phyloP scores from a whole-genome alignment of 2,888 invertebrate species.

The Drosophila peninsularis region DNA sequence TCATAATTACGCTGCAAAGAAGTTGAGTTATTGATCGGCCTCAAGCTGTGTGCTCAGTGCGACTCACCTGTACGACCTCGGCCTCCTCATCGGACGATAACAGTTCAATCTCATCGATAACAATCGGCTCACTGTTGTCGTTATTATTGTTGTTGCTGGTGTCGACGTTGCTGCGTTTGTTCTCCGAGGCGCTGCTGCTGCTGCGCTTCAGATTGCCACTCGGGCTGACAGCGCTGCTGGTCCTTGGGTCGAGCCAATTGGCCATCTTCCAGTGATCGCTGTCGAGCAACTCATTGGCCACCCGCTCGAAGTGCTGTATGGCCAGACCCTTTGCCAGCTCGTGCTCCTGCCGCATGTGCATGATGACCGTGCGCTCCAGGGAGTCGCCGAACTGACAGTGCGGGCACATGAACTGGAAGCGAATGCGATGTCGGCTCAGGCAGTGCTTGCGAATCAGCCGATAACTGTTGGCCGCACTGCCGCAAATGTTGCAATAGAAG shows the following conservation, averaged over 20 bases:
- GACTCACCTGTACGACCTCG: slow-evolving; percentile 3
- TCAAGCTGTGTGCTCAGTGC: background rate
- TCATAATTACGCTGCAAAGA: slow-evolving; percentile 34
- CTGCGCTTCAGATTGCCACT: background rate
- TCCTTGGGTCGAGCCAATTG: slow-evolving; percentile 80
- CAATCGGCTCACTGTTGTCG: background rate
- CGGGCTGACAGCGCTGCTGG: background rate
- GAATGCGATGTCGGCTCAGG: slow-evolving; percentile 86
- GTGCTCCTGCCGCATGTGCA: slow-evolving; percentile 51
- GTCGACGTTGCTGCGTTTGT: background rate
- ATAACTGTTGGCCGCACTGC: slow-evolving; percentile 18
- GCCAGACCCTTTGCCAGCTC: slow-evolving; percentile 85
- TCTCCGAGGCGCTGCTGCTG: background rate
- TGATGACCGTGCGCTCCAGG: slow-evolving; percentile 52
- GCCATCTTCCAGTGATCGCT: slow-evolving; percentile 81
- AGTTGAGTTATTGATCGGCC: background rate
- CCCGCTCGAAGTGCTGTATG: slow-evolving; percentile 84
- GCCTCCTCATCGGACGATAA: slow-evolving; percentile 54
- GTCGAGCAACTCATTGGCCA: slow-evolving; percentile 43
- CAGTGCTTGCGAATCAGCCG: slow-evolving; percentile 62
- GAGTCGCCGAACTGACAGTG: slow-evolving; percentile 87
- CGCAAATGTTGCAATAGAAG: slow-evolving; percentile 56
- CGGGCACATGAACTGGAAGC: slow-evolving; percentile 89
- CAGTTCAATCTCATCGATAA: slow-evolving; percentile 29
- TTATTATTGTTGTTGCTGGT: background rate